phyloP scores from a whole-genome alignment of 2,888 invertebrate species.

The Zygaena filipendulae region DNA sequence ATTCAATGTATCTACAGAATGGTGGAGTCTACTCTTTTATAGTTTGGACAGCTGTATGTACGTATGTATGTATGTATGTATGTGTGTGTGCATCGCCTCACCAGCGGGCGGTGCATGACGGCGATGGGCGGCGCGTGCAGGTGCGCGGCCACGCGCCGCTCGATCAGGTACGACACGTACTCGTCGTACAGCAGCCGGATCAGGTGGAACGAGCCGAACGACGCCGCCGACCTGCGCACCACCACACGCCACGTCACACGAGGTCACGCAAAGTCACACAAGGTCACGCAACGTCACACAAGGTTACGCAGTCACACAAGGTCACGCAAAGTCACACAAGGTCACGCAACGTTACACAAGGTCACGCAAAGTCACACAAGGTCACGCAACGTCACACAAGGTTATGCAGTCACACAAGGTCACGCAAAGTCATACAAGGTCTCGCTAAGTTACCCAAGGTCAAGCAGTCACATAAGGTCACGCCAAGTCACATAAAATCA shows the following conservation, averaged over 20 bases:
- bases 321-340: too few relatives aligned
- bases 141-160: conserved; percentile 94
- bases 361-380: not conserved
- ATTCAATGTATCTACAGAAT: too few relatives aligned
- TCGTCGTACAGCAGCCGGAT: conserved; percentile 98
- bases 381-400: conserved; percentile 62
- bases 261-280: not conserved
- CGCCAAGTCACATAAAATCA: conserved; percentile 62
- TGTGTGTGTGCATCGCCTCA: conserved; percentile 16
- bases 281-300: conserved; percentile 65
- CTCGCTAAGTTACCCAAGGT: too few relatives aligned
- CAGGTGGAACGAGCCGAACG: conserved; percentile 99
- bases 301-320: too few relatives aligned
- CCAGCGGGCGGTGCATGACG: conserved; percentile 74
- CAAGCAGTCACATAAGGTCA: not conserved
- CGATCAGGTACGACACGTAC: conserved; percentile 98
- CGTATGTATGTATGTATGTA: not conserved
- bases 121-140: conserved; percentile 93
- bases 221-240: conserved; percentile 86
- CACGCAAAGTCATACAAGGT: too few relatives aligned
- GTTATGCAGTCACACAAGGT: too few relatives aligned
- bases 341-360: too few relatives aligned
- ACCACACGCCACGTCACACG: too few relatives aligned
- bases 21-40: too few relatives aligned
- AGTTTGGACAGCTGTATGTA: too few relatives aligned